A percentile compares a stretch with the other conserved stretches of the same genome.
These are phyloP conservation scores for Porites lobata DNA, from an alignment of 92 coral and sea anemone species.

Conservation along the genomic window DNA sequence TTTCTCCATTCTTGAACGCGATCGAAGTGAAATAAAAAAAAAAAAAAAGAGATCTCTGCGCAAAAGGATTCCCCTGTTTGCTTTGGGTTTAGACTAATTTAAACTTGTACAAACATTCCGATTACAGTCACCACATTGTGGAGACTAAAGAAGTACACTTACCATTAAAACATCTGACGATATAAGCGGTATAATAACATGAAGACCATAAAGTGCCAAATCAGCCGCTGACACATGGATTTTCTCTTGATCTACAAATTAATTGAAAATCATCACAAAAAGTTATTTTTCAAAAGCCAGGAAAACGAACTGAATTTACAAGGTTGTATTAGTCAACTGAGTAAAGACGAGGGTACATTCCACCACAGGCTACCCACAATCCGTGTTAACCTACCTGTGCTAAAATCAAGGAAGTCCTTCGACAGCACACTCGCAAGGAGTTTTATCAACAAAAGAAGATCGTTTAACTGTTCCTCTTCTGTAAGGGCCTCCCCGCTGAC, in stretches of 20 bases:
- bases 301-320: no score
- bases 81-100: no score
- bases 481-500: constrained; percentile 68
- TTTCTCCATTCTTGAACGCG: no score
- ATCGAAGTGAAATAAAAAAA: no score
- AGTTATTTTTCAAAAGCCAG: no score
- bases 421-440: constrained; percentile 88
- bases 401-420: constrained; percentile 79
- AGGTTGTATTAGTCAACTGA: no score
- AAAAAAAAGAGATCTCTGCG: no score
- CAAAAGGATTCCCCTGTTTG: no score
- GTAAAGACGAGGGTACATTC: neutral
- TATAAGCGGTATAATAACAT: constrained; percentile 93
- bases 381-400: constrained; percentile 58
- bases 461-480: constrained; percentile 92
- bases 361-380: neutral
- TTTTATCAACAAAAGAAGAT: constrained; percentile 87
- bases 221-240: constrained; percentile 78
- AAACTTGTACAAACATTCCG: neutral
- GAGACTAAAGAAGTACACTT: neutral
- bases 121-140: neutral
- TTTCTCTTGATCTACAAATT: constrained; percentile 7
- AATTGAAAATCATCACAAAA: neutral
- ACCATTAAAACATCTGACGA: constrained; percentile 94
- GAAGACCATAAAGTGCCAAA: constrained; percentile 94